Base-by-base conservation (phyloP, 92 coral and sea anemone species). In the Heliopora coerulea region DNA sequence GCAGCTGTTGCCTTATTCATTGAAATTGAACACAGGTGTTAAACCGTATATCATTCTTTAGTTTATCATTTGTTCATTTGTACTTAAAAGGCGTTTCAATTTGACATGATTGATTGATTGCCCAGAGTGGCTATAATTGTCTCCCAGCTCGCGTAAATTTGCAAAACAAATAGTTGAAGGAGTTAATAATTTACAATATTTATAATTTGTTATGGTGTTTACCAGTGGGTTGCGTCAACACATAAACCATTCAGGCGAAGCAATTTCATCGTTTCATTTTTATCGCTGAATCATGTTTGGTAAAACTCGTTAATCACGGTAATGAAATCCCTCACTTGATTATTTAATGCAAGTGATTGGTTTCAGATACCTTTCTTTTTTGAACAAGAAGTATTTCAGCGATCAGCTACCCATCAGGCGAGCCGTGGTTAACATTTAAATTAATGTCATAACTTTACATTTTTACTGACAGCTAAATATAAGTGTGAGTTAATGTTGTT, bases 401-500 rank as follows among this genome's bases (percentile, higher is more conserved):
- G 27, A 11, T 15, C 14, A 1, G 44, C 0, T 11, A 24, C 3
- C 48, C 13, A 52, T 52, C 1, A 25, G 49, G 64, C 64, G 64
- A 54, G 77, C 77, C 29, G 50, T 70, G 62, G 49, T 49, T 33
- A 54, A 33, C 23, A 52, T 70, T 52, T 52, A 70, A 70, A 70
- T 52, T 52, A 52, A 70, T 70, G 77, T 52, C 77, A 70, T 70
- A 70, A 70, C 48, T 70, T 70, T 70, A 32, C 77, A 70, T 70
- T 35, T 30, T 52, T 27, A 52, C 26, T 0, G 1, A 8, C 49
- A 21, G 50, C 49, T 24, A 35, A 70, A 54, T 11, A 40, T 49
- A 30, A 58, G 46, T 52, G 30, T 49, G 39, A 52, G 35, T 19
- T 70, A 34, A 52, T 23, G 49, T 34, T 70, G n/a, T n/a, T 46